Evolutionary conservation across 2,888 invertebrate species (phyloP).

Genomic region (Heliconius aoede): DNA sequence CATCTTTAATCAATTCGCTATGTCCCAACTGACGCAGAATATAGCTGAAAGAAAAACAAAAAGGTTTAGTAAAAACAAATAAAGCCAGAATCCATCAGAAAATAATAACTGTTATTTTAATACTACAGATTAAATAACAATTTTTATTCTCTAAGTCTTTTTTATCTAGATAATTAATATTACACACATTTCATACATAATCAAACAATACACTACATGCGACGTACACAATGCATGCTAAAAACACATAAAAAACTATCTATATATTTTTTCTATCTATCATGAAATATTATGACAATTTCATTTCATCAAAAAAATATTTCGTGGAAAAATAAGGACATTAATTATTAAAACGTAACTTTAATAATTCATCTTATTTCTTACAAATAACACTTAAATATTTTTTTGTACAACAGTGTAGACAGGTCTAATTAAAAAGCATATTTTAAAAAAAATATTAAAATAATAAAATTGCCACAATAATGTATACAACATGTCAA

Average conservation of each 20-base stretch:
- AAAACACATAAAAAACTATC: conserved; percentile 11
- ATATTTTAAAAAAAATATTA: not conserved
- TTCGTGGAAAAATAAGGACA: not conserved
- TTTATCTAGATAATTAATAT: not conserved
- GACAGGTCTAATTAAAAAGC: not conserved
- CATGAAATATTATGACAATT: conserved; percentile 5
- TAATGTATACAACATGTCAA: not conserved
- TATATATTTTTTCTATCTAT: conserved; percentile 8
- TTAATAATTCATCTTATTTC: not conserved
- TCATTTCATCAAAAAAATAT: too few relatives aligned
- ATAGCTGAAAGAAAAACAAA: conserved; percentile 84
- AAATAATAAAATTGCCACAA: conserved; percentile 4
- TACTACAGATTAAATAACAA: not conserved
- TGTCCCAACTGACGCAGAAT: conserved; percentile 88
- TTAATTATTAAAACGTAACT: not conserved
- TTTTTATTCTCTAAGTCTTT: conserved; percentile 28
- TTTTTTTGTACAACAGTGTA: too few relatives aligned
- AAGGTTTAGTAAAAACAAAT: conserved; percentile 45
- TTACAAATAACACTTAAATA: not conserved
- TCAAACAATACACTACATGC: conserved; percentile 22
- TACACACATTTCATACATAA: not conserved
- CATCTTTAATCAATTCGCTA: conserved; percentile 86
- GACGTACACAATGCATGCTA: conserved; percentile 20
- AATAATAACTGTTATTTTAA: conserved; percentile 32
- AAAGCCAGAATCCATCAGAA: conserved; percentile 48